Conservation (phyloP, 2,888 invertebrate species). For the Odontocerum albicorne region DNA sequence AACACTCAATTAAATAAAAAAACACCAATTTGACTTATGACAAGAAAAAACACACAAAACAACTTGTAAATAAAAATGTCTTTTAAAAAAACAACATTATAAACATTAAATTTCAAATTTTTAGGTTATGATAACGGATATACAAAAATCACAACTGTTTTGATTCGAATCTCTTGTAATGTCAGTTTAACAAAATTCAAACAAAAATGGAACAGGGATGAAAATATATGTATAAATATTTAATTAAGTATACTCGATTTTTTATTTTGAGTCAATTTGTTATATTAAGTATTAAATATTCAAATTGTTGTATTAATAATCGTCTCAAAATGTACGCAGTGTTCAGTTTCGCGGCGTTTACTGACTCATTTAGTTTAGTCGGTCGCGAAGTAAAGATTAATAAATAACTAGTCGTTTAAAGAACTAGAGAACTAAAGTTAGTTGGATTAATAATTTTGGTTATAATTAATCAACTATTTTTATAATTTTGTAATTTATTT, state of each 20-base stretch:
- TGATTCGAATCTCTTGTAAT: not conserved
- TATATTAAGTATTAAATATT: no score
- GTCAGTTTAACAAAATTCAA: conserved; percentile 5
- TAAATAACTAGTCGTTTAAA: no score
- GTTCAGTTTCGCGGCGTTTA: conserved; percentile 9
- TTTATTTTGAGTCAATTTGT: no score
- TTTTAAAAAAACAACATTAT: not conserved
- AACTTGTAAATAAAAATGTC: not conserved
- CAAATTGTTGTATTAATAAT: not conserved
- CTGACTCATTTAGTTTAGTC: conserved; percentile 6
- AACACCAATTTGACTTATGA: not conserved
- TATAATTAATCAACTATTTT: no score
- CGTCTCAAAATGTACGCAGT: conserved; percentile 10
- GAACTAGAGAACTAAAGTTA: no score
- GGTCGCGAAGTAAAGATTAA: no score
- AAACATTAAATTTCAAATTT: not conserved
- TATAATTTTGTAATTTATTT: no score
- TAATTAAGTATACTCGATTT: no score
- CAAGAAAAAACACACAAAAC: not conserved
- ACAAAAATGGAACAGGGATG: not conserved
- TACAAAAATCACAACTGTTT: conserved; percentile 11
- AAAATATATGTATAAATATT: no score
- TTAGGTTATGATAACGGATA: not conserved
- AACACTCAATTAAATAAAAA: conserved; percentile 1
- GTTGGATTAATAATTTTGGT: no score